phyloP scores from a whole-genome alignment of 2,113 vertebrate species.

The Mobula birostris region DNA sequence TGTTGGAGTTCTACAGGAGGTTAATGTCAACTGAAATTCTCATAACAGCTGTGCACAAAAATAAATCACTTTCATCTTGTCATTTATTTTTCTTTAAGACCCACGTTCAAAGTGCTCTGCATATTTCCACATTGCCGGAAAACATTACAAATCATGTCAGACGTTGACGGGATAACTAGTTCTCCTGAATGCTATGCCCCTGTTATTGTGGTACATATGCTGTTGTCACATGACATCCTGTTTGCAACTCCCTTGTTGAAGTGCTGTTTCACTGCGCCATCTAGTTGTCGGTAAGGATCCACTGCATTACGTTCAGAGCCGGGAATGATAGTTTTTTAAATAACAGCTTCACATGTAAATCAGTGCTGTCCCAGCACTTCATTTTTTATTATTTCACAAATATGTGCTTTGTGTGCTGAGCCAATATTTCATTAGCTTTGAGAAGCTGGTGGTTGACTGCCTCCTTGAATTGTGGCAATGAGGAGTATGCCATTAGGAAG shows the following conservation, averaged over 20 bases:
- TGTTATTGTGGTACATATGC: background rate
- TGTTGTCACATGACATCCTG: slow-evolving; percentile 22
- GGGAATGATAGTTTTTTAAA: too few species aligned
- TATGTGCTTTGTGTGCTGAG: too few species aligned
- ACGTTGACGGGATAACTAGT: slow-evolving; percentile 20
- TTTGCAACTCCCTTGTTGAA: background rate
- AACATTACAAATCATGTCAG: slow-evolving; percentile 32
- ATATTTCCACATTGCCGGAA: slow-evolving; percentile 30
- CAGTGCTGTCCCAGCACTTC: too few species aligned
- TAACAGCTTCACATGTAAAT: too few species aligned
- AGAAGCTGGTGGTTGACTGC: too few species aligned
- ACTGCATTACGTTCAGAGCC: background rate
- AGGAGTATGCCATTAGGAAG: too few species aligned
- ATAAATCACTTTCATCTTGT: slow-evolving; percentile 31
- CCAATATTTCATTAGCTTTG: too few species aligned
- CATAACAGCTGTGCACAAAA: slow-evolving; percentile 26
- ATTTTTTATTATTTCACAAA: too few species aligned
- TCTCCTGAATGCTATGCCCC: slow-evolving; percentile 13
- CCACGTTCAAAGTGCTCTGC: background rate
- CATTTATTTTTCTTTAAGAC: slow-evolving; percentile 36
- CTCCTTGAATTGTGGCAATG: too few species aligned
- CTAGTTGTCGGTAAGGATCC: background rate
- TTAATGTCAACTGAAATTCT: slow-evolving; percentile 30
- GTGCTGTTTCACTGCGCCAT: slow-evolving; percentile 19
- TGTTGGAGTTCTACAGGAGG: slow-evolving; percentile 13